Percentiles rank a stretch among this genome's conserved stretches.
These are phyloP conservation scores for Chionis minor DNA, from an alignment of 2,113 vertebrate species.

Conservation along the genomic window DNA sequence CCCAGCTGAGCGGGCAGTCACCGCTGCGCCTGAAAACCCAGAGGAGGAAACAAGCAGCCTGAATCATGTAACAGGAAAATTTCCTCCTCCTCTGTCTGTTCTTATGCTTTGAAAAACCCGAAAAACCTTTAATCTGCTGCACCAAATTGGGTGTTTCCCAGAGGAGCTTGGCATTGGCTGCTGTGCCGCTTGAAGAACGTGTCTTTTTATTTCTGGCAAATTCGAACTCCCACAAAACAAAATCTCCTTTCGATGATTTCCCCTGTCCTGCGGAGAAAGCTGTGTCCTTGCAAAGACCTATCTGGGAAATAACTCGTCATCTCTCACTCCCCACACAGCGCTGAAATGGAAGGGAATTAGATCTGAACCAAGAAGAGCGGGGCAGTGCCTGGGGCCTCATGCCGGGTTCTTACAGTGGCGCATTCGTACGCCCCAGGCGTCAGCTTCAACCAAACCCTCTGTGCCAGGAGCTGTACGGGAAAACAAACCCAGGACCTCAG, in stretches of 20 bases:
- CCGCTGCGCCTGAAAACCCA: not conserved
- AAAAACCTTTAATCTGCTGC: not conserved
- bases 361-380: not conserved
- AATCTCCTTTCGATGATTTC: not conserved
- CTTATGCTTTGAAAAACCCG: not conserved
- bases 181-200: not conserved
- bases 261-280: not conserved
- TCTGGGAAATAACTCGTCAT: not conserved
- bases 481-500: not conserved
- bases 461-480: not conserved
- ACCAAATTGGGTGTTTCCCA: not conserved
- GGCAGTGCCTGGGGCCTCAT: not conserved
- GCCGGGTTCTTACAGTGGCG: fast-evolving
- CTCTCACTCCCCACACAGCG: not conserved
- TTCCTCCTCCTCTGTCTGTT: not conserved
- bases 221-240: not conserved
- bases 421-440: not conserved
- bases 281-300: not conserved
- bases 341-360: not conserved
- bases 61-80: not conserved
- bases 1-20: not conserved
- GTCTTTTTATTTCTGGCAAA: not conserved
- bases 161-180: not conserved
- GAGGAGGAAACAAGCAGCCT: not conserved
- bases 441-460: not conserved